Percentiles rank a stretch among this genome's conserved stretches.
Conservation (phyloP, 2,797 vertebrate genomes). For the Adrianichthys oophorus region DNA sequence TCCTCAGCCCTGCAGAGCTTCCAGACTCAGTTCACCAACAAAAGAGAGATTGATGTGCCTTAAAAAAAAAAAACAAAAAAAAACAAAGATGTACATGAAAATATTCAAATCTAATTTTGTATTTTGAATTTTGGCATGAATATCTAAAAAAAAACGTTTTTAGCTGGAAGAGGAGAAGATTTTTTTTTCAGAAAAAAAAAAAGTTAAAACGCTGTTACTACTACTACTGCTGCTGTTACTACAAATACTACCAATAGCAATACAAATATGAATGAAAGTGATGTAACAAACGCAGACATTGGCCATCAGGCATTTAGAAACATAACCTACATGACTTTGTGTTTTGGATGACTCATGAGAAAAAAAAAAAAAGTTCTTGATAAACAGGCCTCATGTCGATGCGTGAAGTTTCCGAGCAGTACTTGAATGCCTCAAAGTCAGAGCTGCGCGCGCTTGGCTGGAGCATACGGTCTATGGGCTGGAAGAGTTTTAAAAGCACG, state of each 20-base stretch:
- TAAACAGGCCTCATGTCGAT: not conserved
- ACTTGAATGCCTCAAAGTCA: conserved; percentile 54
- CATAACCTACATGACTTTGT: not conserved
- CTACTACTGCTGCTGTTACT: not conserved
- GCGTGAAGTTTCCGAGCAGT: conserved; percentile 34
- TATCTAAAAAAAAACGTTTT: no score
- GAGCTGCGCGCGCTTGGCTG: conserved; percentile 31
- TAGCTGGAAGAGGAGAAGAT: no score
- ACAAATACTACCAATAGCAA: not conserved
- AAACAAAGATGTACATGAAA: no score
- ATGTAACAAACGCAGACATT: not conserved
- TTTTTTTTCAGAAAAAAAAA: no score
- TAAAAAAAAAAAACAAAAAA: no score
- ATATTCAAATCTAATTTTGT: no score
- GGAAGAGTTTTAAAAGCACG: conserved; percentile 33
- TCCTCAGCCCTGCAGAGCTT: no score
- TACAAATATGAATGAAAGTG: not conserved
- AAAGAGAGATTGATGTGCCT: no score
- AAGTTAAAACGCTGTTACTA: no score
- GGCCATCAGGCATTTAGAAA: not conserved
- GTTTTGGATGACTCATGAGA: not conserved
- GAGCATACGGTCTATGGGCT: conserved; percentile 1
- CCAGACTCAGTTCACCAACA: no score
- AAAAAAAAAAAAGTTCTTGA: conserved; percentile 1
- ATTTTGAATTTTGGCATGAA: no score